Percentiles rank a stretch among this genome's conserved stretches.
These are phyloP conservation scores for Argyresthia albistria DNA, from an alignment of 2,888 invertebrate genomes.

Conservation along the genomic window DNA sequence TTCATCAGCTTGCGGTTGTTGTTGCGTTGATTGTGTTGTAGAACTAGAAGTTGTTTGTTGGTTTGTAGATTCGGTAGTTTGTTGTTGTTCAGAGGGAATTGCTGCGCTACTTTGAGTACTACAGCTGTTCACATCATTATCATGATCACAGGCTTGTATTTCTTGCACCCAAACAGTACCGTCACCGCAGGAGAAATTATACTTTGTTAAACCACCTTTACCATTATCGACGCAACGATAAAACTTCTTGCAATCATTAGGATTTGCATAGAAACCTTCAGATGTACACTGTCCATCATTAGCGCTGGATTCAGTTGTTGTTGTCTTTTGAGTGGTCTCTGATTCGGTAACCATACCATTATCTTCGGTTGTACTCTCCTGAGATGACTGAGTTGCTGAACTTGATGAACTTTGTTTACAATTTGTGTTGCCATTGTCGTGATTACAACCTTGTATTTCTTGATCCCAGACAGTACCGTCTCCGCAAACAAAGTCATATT, in stretches of 20 bases:
- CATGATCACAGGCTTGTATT: slow-evolving; percentile 30
- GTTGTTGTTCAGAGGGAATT: slow-evolving; percentile 13
- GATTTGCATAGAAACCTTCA: slow-evolving; percentile 80
- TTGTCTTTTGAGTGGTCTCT: background rate
- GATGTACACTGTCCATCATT: slow-evolving; percentile 45
- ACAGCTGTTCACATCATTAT: slow-evolving; percentile 27
- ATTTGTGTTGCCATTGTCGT: slow-evolving; percentile 24
- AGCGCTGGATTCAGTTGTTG: slow-evolving; percentile 2
- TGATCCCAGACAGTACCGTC: slow-evolving; percentile 77
- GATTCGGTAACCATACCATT: slow-evolving; percentile 12
- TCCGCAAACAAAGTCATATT: slow-evolving; percentile 76
- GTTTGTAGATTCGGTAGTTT: slow-evolving; percentile 7
- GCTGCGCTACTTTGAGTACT: slow-evolving; percentile 20
- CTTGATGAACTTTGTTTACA: background rate
- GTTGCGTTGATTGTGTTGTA: slow-evolving; percentile 8
- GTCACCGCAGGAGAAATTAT: slow-evolving; percentile 75
- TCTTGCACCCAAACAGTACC: slow-evolving; percentile 72
- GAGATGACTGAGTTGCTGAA: slow-evolving; percentile 8
- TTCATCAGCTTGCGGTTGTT: slow-evolving; percentile 18
- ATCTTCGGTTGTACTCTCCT: slow-evolving; percentile 9
- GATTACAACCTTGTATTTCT: slow-evolving; percentile 47
- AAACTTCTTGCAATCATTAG: slow-evolving; percentile 80
- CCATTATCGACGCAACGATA: slow-evolving; percentile 77
- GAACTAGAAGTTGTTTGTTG: slow-evolving; percentile 6
- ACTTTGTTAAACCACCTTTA: slow-evolving; percentile 56